Conservation (phyloP, 1,140 invertebrate genomes). For the Pseudomyrmex flavicornis region DNA sequence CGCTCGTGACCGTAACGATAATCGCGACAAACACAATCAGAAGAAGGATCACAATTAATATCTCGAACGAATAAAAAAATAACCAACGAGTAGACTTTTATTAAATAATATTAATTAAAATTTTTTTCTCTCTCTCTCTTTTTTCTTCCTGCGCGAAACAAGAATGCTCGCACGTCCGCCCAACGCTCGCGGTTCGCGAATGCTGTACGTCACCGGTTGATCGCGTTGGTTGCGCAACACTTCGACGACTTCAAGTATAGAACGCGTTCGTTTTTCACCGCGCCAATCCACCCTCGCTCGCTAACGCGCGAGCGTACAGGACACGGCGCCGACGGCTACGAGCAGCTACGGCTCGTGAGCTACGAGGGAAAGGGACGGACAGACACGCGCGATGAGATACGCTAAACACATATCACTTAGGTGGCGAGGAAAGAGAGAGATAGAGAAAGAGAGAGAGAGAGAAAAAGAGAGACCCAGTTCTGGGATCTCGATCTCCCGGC, state of each 20-base stretch:
- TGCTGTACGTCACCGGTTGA: not conserved
- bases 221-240: slow-evolving; percentile 29
- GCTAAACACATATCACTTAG: slow-evolving; percentile 55
- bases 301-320: slow-evolving; percentile 7
- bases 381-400: slow-evolving; percentile 51
- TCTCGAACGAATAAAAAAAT: not conserved
- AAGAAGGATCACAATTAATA: not conserved
- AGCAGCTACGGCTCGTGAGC: slow-evolving; percentile 18
- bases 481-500: slow-evolving; percentile 55
- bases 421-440: slow-evolving; percentile 15
- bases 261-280: slow-evolving; percentile 35
- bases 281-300: slow-evolving; percentile 43
- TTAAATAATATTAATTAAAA: too few species aligned
- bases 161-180: not conserved
- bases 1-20: slow-evolving; percentile 7
- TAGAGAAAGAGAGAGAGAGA: slow-evolving; percentile 40
- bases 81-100: not conserved
- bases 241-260: not conserved
- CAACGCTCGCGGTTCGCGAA: not conserved
- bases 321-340: slow-evolving; percentile 26
- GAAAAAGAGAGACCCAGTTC: slow-evolving; percentile 18
- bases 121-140: not conserved
- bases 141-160: not conserved
- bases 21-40: not conserved
- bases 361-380: slow-evolving; percentile 46